A percentile compares a stretch with the other conserved stretches of the same genome.
Evolutionary conservation across 2,797 vertebrate species (phyloP).

Genomic region (Cossypha polioptera): DNA sequence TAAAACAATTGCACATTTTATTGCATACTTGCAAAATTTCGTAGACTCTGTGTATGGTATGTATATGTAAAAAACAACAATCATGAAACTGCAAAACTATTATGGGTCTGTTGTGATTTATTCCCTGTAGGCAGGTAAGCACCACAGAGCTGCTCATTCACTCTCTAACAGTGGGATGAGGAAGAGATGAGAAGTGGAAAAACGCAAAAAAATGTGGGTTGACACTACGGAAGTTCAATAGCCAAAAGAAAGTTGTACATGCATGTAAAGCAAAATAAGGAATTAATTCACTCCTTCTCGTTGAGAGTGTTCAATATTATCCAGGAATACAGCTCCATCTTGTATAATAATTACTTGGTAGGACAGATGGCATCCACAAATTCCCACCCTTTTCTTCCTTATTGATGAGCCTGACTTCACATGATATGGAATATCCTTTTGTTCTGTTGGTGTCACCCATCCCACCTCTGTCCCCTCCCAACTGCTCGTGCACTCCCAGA

Average conservation of each 20-base stretch:
- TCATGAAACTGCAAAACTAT: not conserved
- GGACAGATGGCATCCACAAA: not conserved
- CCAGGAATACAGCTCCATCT: not conserved
- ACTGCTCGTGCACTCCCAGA: not conserved
- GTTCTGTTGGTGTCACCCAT: not conserved
- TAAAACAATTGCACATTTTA: not conserved
- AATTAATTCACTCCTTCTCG: not conserved
- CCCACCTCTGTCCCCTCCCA: not conserved
- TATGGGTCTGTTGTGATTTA: not conserved
- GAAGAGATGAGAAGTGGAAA: not conserved
- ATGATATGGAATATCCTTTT: not conserved
- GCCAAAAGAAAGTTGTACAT: accelerated
- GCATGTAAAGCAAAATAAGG: not conserved
- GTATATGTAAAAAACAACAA: not conserved
- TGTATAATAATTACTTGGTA: accelerated
- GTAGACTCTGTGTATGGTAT: not conserved
- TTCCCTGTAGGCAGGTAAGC: not conserved
- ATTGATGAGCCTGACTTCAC: not conserved
- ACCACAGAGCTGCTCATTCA: not conserved
- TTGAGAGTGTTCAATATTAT: accelerated
- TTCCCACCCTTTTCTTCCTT: accelerated
- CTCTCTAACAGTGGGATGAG: too few relatives aligned
- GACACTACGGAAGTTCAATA: not conserved
- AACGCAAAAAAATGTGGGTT: accelerated
- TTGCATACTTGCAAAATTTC: not conserved